A percentile compares a stretch with the other conserved stretches of the same genome.
These are phyloP conservation scores for Threskiornis aethiopicus DNA, from an alignment of 2,797 vertebrate species.

Conservation along the genomic window DNA sequence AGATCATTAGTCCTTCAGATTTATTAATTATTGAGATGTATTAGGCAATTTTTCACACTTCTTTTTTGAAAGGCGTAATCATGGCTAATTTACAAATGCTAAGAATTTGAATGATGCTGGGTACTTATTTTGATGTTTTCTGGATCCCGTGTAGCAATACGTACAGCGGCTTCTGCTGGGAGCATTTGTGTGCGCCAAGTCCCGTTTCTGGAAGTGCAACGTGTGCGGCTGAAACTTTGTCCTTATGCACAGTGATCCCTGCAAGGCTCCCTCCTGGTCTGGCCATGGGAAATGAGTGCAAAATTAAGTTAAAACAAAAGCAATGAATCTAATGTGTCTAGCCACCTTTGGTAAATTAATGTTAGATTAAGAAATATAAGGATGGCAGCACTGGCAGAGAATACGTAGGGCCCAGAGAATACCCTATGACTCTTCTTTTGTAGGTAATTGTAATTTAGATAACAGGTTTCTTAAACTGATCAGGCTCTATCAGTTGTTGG, in stretches of 20 bases:
- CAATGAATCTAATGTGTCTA: background rate
- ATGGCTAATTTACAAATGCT: slow-evolving; percentile 16
- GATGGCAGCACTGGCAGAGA: background rate
- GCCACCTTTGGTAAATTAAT: background rate
- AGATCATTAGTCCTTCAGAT: slow-evolving; percentile 59
- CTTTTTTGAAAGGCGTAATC: slow-evolving; percentile 30
- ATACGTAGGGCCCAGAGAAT: background rate
- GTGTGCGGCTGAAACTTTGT: background rate
- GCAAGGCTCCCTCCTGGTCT: background rate
- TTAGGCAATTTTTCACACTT: slow-evolving; percentile 32
- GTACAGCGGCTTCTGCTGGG: background rate
- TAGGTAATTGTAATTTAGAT: background rate
- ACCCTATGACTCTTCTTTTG: background rate
- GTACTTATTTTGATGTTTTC: background rate
- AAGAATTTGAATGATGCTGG: background rate
- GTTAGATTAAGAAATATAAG: background rate
- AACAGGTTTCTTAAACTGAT: background rate
- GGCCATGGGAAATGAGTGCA: background rate
- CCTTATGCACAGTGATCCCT: background rate
- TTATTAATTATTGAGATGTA: slow-evolving; percentile 63
- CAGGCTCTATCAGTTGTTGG: background rate
- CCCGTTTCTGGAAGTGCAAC: background rate
- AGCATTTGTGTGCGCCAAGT: background rate
- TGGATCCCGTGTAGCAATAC: background rate
- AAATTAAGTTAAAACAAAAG: background rate